These are phyloP conservation scores for Podotricha telesiphe DNA, from an alignment of 2,888 invertebrate species.

Conservation along the genomic window DNA sequence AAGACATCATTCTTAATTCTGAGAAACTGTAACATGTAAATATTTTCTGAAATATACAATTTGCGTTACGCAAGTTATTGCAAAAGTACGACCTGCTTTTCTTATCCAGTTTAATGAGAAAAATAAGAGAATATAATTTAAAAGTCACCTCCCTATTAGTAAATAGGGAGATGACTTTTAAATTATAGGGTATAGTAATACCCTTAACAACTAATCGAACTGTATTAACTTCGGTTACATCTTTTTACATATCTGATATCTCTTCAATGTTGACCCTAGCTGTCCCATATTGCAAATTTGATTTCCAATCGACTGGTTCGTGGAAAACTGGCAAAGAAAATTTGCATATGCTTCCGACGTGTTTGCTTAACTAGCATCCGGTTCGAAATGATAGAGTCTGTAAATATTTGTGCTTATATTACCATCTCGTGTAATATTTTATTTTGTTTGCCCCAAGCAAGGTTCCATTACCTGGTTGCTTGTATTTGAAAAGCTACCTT, in stretches of 20 bases:
- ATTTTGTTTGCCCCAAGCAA: slow-evolving; percentile 21
- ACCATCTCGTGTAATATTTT: slow-evolving; percentile 31
- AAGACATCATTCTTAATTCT: too few species aligned
- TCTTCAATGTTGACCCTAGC: slow-evolving; percentile 22
- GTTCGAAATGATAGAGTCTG: slow-evolving; percentile 31
- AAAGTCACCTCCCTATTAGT: background rate
- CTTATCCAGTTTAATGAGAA: too few species aligned
- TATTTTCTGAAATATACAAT: too few species aligned
- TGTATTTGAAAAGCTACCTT: slow-evolving; percentile 15
- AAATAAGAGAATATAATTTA: background rate
- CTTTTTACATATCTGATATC: slow-evolving; percentile 1
- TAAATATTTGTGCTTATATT: slow-evolving; percentile 34
- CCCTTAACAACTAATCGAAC: background rate
- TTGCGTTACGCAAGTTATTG: too few species aligned
- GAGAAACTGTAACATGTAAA: too few species aligned
- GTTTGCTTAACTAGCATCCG: slow-evolving; percentile 37
- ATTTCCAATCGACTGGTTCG: slow-evolving; percentile 39
- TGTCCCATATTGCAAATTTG: slow-evolving; percentile 36
- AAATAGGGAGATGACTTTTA: too few species aligned
- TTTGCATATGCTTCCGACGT: slow-evolving; percentile 40
- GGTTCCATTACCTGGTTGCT: slow-evolving; percentile 1
- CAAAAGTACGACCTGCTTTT: too few species aligned
- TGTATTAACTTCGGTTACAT: background rate
- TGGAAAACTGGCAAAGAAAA: slow-evolving; percentile 41
- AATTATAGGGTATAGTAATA: too few species aligned